Evolutionary conservation across 2,888 invertebrate species (phyloP), one percentile per base, ranked within the genome.

Genomic region (Ophion costatus): DNA sequence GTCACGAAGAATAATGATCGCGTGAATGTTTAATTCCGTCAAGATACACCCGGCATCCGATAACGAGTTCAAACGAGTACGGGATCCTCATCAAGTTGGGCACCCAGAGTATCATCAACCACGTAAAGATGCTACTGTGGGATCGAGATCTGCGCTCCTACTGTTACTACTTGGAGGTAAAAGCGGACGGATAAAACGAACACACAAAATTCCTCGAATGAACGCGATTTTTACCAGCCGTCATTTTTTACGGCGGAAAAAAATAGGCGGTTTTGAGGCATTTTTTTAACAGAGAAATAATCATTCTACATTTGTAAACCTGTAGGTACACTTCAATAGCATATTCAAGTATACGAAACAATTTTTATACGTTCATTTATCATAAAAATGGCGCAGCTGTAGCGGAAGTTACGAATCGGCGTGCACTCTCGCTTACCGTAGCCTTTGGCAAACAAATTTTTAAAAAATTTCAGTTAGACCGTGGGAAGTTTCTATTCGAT

Each of bases 111-210:
- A 98, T 99, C 91, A 96, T 99, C 90, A 99, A 99, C 95, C 97
- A 98, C 91, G 96, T 99, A 83, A 96, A 96, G 83, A 96, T 99
- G 95, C 95, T 99, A 89, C 95, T 99, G 14, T 99, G 99, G 98
- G 99, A 99, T 94, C 95, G 97, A 83, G 99, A 99, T 93, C 96
- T 96, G 92, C 96, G 97, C 88, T 97, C 97, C 0, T 98, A 98
- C 94, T 97, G 96, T 6, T 98, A 98, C 94, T 98, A 96, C 90
- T 97, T 98, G 90, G 98, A 98, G 93, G 93, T 93, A 85, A 78
- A 20, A 51, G 51, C 17, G 9, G 79, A 2, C 56, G 22, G n/a
- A 71, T 38, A 22, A 22, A 24, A 5, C 20, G 38, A 70, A 29
- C 11, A 1, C 5, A 22, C 20, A 17, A 22, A 20, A 59, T 22